Conservation (phyloP, 1,140 invertebrate genomes). For the Leguminivora glycinivorella region DNA sequence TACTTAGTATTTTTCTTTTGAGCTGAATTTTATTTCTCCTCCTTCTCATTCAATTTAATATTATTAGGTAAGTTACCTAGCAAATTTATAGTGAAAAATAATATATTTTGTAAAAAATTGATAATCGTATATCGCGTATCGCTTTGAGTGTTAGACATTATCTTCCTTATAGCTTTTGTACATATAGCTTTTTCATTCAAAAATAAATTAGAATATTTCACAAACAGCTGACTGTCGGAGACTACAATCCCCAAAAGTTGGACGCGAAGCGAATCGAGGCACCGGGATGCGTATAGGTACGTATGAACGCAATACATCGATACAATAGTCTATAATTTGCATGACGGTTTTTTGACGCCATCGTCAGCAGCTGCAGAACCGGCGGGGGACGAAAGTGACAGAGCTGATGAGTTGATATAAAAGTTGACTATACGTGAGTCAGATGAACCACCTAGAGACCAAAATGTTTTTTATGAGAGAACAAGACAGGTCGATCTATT, state of each 20-base stretch:
- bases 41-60: too few relatives aligned
- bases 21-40: too few relatives aligned
- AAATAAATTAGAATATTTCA: conserved; percentile 21
- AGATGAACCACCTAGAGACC: too few relatives aligned
- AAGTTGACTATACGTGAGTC: not conserved
- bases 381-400: conserved; percentile 33
- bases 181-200: not conserved
- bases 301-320: conserved; percentile 51
- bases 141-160: not conserved
- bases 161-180: not conserved
- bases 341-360: conserved; percentile 70
- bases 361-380: conserved; percentile 60
- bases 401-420: conserved; percentile 18
- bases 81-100: too few relatives aligned
- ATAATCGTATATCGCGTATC: too few relatives aligned
- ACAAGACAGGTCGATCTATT: too few relatives aligned
- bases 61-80: too few relatives aligned
- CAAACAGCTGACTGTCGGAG: conserved; percentile 59
- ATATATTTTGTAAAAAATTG: too few relatives aligned
- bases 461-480: too few relatives aligned
- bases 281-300: conserved; percentile 58
- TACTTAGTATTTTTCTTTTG: too few relatives aligned
- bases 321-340: conserved; percentile 75
- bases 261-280: conserved; percentile 64
- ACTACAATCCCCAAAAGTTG: conserved; percentile 58